phyloP scores from a whole-genome alignment of 2,113 vertebrate species.

The Oostethus manadensis region DNA sequence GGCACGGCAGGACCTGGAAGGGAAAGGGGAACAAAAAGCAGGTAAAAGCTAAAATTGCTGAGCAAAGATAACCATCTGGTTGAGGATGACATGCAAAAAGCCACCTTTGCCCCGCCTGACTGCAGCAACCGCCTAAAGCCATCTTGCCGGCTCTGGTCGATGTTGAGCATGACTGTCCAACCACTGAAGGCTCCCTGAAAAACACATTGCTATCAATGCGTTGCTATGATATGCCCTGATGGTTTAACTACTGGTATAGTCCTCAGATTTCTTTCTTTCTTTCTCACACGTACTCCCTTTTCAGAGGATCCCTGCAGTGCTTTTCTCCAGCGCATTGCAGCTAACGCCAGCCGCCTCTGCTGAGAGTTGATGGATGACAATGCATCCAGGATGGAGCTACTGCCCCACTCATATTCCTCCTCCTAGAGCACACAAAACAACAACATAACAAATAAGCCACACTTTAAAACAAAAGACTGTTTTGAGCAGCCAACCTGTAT shows the following conservation, averaged over 20 bases:
- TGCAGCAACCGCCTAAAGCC: slow-evolving; percentile 92
- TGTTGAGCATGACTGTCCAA: slow-evolving; percentile 93
- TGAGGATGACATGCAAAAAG: background rate
- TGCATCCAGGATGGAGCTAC: slow-evolving; percentile 80
- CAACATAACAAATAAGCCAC: background rate
- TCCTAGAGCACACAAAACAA: slow-evolving; percentile 73
- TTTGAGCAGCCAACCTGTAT: slow-evolving; percentile 69
- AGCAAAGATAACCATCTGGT: no score
- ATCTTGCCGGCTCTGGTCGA: slow-evolving; percentile 86
- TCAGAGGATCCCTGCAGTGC: slow-evolving; percentile 73
- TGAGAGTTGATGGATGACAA: slow-evolving; percentile 80
- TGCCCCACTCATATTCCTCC: slow-evolving; percentile 96
- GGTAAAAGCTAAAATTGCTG: background rate
- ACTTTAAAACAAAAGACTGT: background rate
- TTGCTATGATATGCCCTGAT: background rate
- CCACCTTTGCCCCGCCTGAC: slow-evolving; percentile 90
- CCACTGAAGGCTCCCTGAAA: slow-evolving; percentile 93
- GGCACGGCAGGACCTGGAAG: slow-evolving; percentile 80
- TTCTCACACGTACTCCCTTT: slow-evolving; percentile 56
- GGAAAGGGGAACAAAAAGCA: background rate
- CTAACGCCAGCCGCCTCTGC: slow-evolving; percentile 83
- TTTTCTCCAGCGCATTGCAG: slow-evolving; percentile 93
- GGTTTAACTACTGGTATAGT: no score
- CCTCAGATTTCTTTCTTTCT: background rate
- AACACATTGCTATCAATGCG: background rate